Evolutionary conservation across 2,113 vertebrate genomes (phyloP), one percentile per base, ranked within the genome.

Genomic region (Misgurnus anguillicaudatus): DNA sequence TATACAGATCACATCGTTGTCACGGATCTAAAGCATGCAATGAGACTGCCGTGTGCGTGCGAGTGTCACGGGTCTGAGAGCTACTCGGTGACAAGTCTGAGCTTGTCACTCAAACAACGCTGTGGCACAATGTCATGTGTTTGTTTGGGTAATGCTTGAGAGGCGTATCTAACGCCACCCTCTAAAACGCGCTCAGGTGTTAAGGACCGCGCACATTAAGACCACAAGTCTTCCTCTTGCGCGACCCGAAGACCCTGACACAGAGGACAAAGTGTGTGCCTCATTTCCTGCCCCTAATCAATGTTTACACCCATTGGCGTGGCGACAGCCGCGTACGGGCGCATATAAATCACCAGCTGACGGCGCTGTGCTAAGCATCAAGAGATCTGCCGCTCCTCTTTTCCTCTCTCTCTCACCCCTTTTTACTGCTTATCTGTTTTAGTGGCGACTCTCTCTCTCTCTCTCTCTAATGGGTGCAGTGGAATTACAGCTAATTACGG

Each of bases 401-500:
- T 80, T 67, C 80, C 48, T 65, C 13, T 84, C 78, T 84, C 78
- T 53, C 80, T 62, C 24, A 31, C 80, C 77, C 24, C 65, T 78
- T 70, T 87, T 79, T 74, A 72, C 80, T 80, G 77, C 68, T 82
- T 82, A 77, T 82, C 68, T 82, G 74, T 85, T 75, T 83, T 57
- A 81, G 76, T 80, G 67, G 61, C 67, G 58, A 47, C 63, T 53
- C 63, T 82, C 87, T 81, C 72, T 84, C 91, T 88, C 90, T 87
- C 91, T 91, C 90, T 90, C 91, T 89, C 90, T 94, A 94, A 95
- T 95, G 92, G 93, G 90, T 91, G 93, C 87, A 79, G 91, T 92
- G 94, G 92, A 93, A 93, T 95, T 93, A 95, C 90, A 88, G 92
- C 93, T 96, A 95, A 96, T 96, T 95, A 95, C 90, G 92, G 92